Evolutionary conservation across 2,113 vertebrate species (phyloP), one percentile per base, ranked within the genome.

Genomic region (Vireo altiloquus): DNA sequence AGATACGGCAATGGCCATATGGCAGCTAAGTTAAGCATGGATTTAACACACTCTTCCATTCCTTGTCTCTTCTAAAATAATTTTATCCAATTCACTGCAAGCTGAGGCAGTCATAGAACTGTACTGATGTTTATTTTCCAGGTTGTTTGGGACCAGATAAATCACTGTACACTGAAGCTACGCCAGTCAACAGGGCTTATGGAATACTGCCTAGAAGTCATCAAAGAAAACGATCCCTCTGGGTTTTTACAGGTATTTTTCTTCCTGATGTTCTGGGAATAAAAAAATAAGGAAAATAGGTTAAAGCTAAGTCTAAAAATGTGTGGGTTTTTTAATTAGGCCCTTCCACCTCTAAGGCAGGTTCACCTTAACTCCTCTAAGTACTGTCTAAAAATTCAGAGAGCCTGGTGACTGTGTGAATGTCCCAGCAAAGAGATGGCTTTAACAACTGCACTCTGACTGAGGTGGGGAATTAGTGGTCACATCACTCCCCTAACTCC

Each of bases 111-210:
- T 90, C 60, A 52, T 44, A 80, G 79, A 85, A 71, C 46, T 85
- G 12, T 80, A 49, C 37, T 60, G 59, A 27, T 90, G 42, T 64
- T 90, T 95, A 54, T 82, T 74, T 60, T 87, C 44, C 91, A 99
- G 99, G 98, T 99, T 98, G 99, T 99, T 40, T 99, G 99, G 88
- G 99, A 99, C 97, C 99, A 99, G 98, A 99, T 99, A 98, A 99
- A 99, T 69, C 99, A 99, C 97, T 99, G 99, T 96, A 99, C 99
- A 3, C 95, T 99, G 98, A 99, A 99, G 98, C 98, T 99, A 13
- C 98, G 99, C n/a, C 99, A 99, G 98, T 99, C 99, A 71, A 99
- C 99, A 0, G 99, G 99, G 31, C 99, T 99, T 94, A 99, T 99
- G 99, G 99, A 99, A 96, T 99, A 98, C 97, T 99, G 99, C 72